These are phyloP conservation scores for Tympanoctomys barrerae DNA, from an alignment of 2,797 vertebrate genomes.

Conservation along the genomic window DNA sequence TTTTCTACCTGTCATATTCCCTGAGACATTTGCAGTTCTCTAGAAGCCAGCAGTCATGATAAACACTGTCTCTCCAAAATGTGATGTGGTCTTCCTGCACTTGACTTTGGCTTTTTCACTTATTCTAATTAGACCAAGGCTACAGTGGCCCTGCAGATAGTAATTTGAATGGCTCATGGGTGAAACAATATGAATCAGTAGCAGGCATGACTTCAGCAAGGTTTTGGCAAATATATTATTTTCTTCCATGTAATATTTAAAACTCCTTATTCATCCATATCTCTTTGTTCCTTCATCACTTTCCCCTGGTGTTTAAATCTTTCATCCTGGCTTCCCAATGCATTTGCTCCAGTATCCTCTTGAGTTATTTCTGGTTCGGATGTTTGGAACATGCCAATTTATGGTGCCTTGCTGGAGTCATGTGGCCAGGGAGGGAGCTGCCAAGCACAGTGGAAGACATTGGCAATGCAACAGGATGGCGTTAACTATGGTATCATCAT, in stretches of 20 bases:
- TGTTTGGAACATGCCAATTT: constrained; percentile 55
- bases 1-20: neutral
- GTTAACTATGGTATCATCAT: neutral
- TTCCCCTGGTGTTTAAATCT: constrained; percentile 39
- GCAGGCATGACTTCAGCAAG: neutral
- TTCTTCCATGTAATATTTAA: neutral
- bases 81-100: neutral
- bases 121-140: neutral
- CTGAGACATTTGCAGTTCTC: neutral
- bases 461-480: constrained; percentile 33
- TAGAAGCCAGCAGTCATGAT: neutral
- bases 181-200: neutral
- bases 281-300: constrained; percentile 32
- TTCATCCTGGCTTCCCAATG: constrained; percentile 6
- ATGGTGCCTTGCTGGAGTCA: neutral
- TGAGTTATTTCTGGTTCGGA: constrained; percentile 36
- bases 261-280: neutral
- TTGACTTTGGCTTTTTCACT: neutral
- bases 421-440: neutral
- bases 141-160: neutral
- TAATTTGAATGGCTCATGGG: neutral
- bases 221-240: neutral
- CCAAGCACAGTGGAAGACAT: constrained; percentile 47
- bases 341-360: constrained; percentile 46
- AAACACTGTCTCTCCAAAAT: neutral